Percentiles rank a stretch among this genome's conserved stretches.
Evolutionary conservation across 2,797 vertebrate genomes (phyloP).

Genomic region (Apogon hyalosoma): DNA sequence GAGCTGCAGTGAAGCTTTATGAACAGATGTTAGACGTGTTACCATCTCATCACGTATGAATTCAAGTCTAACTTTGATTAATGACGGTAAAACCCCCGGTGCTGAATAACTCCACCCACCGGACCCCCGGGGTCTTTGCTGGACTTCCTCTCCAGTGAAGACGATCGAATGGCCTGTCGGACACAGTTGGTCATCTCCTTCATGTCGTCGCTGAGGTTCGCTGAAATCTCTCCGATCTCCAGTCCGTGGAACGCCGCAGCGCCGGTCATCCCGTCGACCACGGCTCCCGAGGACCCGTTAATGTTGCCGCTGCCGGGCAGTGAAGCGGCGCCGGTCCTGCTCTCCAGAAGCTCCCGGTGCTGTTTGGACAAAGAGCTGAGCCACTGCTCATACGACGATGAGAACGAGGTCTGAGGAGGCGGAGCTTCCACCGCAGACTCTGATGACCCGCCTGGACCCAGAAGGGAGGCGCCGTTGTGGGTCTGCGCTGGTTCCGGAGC

Average conservation of each 20-base stretch:
- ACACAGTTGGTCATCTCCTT: slow-evolving; percentile 99
- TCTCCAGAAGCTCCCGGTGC: slow-evolving; percentile 90
- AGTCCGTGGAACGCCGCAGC: slow-evolving; percentile 83
- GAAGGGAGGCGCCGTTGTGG: slow-evolving; percentile 83
- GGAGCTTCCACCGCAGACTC: slow-evolving; percentile 62
- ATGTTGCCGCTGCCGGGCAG: slow-evolving; percentile 45
- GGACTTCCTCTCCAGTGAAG: slow-evolving; percentile 94
- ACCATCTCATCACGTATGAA: too few species aligned
- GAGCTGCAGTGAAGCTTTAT: too few species aligned
- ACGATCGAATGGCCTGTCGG: slow-evolving; percentile 95
- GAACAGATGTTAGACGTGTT: too few species aligned
- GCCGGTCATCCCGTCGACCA: slow-evolving; percentile 62
- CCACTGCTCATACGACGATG: slow-evolving; percentile 92
- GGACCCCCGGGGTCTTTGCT: slow-evolving; percentile 92
- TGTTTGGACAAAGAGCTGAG: slow-evolving; percentile 93
- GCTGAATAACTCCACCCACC: slow-evolving; percentile 65
- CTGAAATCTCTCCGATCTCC: slow-evolving; percentile 90
- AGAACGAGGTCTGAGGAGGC: slow-evolving; percentile 34
- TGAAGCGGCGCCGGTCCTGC: slow-evolving; percentile 57
- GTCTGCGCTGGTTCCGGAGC: slow-evolving; percentile 79
- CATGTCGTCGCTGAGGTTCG: slow-evolving; percentile 98
- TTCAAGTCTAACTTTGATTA: too few species aligned
- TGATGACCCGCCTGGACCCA: slow-evolving; percentile 78
- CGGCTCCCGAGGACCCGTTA: slow-evolving; percentile 29
- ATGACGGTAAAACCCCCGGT: too few species aligned